Percentiles rank a stretch among this genome's conserved stretches.
Conservation (phyloP, 2,888 invertebrate species). For the Drosophila peninsularis region DNA sequence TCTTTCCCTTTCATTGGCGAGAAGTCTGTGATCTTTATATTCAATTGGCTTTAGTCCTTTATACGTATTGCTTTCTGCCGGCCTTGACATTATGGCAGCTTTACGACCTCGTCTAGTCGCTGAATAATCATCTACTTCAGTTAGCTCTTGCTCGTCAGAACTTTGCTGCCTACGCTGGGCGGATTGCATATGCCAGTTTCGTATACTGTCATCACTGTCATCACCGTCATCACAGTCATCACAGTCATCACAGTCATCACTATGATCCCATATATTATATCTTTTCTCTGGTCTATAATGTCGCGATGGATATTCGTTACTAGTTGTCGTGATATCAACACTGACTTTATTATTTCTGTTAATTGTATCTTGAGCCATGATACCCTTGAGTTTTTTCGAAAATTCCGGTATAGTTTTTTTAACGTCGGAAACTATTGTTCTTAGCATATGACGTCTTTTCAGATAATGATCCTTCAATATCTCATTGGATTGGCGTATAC, state of each 20-base stretch:
- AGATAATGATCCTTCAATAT: constrained; percentile 33
- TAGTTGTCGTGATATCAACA: neutral
- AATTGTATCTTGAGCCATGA: constrained; percentile 15
- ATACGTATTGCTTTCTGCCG: neutral
- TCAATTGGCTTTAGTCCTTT: neutral
- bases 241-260: constrained; percentile 11
- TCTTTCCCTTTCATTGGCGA: neutral
- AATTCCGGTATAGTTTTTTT: neutral
- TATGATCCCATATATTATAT: neutral
- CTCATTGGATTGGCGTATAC: constrained; percentile 26
- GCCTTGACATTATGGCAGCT: neutral
- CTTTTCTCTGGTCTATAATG: neutral
- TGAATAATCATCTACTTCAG: neutral
- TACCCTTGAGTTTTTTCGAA: constrained; percentile 19
- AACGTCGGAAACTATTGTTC: neutral
- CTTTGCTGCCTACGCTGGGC: neutral
- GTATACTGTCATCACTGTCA: constrained; percentile 2
- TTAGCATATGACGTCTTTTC: constrained; percentile 3
- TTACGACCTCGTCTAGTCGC: neutral
- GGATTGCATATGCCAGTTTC: constrained; percentile 19
- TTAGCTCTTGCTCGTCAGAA: neutral
- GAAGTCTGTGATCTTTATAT: neutral
- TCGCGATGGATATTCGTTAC: neutral
- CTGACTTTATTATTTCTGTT: neutral
- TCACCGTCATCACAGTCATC: constrained; percentile 16